These are phyloP conservation scores for Drosophila pullipes DNA, from an alignment of 2,888 invertebrate species.

Conservation along the genomic window DNA sequence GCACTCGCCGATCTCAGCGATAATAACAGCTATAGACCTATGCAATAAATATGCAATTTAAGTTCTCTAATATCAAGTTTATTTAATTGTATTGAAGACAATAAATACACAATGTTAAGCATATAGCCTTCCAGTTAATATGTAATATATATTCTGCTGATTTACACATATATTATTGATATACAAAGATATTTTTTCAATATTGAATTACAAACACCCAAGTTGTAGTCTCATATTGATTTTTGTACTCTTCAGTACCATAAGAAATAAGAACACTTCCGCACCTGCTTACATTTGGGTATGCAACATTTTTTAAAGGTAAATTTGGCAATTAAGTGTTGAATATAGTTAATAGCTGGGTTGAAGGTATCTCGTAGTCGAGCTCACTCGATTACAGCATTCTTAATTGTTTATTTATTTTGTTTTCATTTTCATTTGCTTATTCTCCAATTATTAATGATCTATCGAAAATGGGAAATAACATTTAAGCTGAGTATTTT, in stretches of 20 bases:
- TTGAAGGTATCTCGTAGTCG: background rate
- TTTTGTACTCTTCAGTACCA: background rate
- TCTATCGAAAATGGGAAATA: background rate
- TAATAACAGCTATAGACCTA: background rate
- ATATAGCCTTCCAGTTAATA: background rate
- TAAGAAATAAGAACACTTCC: no score
- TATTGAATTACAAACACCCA: accelerated
- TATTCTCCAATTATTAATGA: background rate
- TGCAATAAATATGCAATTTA: background rate
- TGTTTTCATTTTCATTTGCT: background rate
- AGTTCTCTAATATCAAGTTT: no score
- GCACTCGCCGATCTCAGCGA: no score
- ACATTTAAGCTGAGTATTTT: background rate
- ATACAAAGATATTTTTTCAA: background rate
- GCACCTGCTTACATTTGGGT: background rate
- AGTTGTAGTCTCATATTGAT: background rate
- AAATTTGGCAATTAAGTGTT: background rate
- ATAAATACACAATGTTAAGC: no score
- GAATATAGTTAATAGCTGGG: no score
- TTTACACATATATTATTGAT: background rate
- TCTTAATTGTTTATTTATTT: background rate
- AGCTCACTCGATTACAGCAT: background rate
- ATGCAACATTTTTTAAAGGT: background rate
- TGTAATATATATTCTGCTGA: background rate
- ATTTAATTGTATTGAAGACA: no score